phyloP scores from a whole-genome alignment of 2,888 invertebrate genomes.

The Dicyrtomina minuta region DNA sequence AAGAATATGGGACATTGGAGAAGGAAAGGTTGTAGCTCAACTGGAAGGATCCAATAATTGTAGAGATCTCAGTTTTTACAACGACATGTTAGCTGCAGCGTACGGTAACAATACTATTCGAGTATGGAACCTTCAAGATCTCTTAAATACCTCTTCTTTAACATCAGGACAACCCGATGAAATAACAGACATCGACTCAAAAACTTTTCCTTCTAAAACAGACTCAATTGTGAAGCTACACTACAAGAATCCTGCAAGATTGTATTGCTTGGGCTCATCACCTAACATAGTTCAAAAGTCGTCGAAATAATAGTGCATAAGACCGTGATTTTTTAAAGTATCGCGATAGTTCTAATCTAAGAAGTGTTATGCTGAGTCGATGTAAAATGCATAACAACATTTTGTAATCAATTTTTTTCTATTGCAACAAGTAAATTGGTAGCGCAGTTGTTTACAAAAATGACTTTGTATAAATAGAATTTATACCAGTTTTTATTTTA shows the following conservation, averaged over 20 bases:
- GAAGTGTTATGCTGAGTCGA: no score
- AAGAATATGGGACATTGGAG: conserved; percentile 71
- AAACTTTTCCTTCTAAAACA: conserved; percentile 13
- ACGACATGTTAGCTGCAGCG: conserved; percentile 67
- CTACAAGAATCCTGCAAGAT: conserved; percentile 38
- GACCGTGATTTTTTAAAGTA: no score
- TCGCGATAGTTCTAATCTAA: no score
- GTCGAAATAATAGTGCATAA: no score
- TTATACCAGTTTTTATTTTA: no score
- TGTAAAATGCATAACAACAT: no score
- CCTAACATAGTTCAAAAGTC: neutral
- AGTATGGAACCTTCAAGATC: conserved; percentile 63
- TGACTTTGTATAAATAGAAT: no score
- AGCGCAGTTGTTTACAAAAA: no score
- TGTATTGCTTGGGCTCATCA: conserved; percentile 41
- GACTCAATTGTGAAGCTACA: conserved; percentile 36
- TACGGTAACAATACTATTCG: conserved; percentile 68
- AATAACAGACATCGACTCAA: neutral
- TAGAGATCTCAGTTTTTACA: conserved; percentile 56
- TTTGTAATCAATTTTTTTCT: no score
- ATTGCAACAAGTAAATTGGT: no score
- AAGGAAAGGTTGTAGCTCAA: conserved; percentile 66
- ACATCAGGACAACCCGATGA: conserved; percentile 28
- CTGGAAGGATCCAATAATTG: conserved; percentile 55
- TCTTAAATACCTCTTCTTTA: conserved; percentile 18